Base-by-base conservation (phyloP, 2,888 invertebrate genomes). In the Lepidonotus clava region DNA sequence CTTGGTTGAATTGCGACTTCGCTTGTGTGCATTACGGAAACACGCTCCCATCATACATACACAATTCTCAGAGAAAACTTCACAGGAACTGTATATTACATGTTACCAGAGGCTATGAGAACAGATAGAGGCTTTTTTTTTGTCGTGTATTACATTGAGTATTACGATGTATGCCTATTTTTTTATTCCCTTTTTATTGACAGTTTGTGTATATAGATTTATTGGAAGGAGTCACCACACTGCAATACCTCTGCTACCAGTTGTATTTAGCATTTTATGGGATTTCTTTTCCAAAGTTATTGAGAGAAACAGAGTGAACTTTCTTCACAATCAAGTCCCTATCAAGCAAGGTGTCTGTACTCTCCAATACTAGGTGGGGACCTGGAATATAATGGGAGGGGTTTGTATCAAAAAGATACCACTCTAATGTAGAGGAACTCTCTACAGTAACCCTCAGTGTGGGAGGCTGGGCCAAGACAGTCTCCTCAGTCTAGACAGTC, bases 211-310 rank as follows among this genome's bases (percentile, higher is more conserved):
- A 61, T 61, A 53, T 18, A 53, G 53, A 53, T 61, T 61, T 61
- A 28, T 61, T 24, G 24, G 24, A 61, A 61, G 5, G 61, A 61
- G 61, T 61, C 61, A 28, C 61, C 61, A 61, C 11, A 61, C 61
- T 61, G 28, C 61, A 61, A 61, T 61, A 61, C 61, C 61, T 61
- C 61, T 61, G 61, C 61, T 61, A 61, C 61, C 28, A 61, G 61
- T 61, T 61, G 61, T 61, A 61, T 53, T 61, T 61, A 61, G 61
- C 61, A 61, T 28, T 61, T 61, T 61, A 61, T 61, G 61, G 24
- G 61, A 61, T 61, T 61, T 61, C 24, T 61, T 61, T 61, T 61
- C 11, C 28, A 61, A 61, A 28, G 61, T 28, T n/a, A n/a, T n/a
- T n/a, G n/a, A n/a, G n/a, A n/a, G n/a, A n/a, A n/a, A n/a, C 28